A percentile compares a stretch with the other conserved stretches of the same genome.
These are phyloP conservation scores for Eupithecia insigniata DNA, from an alignment of 2,888 invertebrate genomes.

Conservation along the genomic window DNA sequence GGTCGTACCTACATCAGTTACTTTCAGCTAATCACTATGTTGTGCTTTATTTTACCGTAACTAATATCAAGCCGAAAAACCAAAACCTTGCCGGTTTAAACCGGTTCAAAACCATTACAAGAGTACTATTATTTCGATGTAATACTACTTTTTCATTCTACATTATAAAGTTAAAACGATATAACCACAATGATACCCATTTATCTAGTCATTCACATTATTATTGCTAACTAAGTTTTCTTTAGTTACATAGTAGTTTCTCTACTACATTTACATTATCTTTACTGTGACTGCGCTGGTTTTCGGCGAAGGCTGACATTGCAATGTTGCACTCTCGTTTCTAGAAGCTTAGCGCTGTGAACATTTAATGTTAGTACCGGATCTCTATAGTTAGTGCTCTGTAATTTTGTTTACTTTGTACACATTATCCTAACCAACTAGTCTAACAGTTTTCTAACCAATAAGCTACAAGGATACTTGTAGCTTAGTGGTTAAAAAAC, in stretches of 20 bases:
- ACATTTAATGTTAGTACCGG: not conserved
- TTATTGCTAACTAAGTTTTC: not conserved
- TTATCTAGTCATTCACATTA: not conserved
- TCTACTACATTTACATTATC: not conserved
- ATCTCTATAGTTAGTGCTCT: not conserved
- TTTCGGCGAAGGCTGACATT: slow-evolving; percentile 1
- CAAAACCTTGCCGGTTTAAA: not conserved
- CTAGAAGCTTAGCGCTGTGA: not conserved
- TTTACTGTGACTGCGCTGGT: not conserved
- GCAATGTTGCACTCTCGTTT: not conserved
- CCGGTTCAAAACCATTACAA: no score
- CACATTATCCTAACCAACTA: not conserved
- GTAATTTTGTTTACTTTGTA: not conserved
- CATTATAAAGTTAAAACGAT: not conserved
- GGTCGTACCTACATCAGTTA: not conserved
- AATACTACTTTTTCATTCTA: no score
- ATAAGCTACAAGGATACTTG: no score
- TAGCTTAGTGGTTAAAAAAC: not conserved
- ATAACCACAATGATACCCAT: not conserved
- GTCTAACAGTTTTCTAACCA: no score
- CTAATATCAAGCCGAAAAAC: not conserved
- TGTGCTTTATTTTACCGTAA: not conserved
- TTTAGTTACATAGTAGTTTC: not conserved
- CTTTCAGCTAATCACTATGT: not conserved
- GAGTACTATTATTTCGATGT: no score